phyloP scores from a whole-genome alignment of 2,888 invertebrate genomes.

The Sesamia inferens region DNA sequence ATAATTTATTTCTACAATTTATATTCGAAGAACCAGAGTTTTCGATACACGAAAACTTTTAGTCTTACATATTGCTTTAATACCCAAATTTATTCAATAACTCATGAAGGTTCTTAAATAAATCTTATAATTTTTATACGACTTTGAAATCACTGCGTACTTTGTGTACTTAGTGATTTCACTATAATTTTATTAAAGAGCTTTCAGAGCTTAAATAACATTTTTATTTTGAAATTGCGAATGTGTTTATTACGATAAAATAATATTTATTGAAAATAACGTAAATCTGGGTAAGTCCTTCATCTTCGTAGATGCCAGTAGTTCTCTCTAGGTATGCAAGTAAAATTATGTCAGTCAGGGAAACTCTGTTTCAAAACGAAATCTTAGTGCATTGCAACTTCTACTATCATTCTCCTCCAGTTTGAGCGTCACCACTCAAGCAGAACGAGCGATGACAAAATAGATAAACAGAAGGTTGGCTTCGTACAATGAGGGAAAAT shows the following conservation, averaged over 20 bases:
- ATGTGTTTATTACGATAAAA: not conserved
- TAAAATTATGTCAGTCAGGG: not conserved
- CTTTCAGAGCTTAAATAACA: constrained; percentile 7
- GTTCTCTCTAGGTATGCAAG: not conserved
- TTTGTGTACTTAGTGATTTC: constrained; percentile 13
- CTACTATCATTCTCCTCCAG: constrained; percentile 20
- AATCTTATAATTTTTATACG: constrained; percentile 22
- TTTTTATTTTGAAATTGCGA: not conserved
- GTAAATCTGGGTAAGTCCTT: not conserved
- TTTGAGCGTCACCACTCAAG: constrained; percentile 39
- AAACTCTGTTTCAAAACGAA: constrained; percentile 16
- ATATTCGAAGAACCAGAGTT: no score
- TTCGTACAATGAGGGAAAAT: not conserved
- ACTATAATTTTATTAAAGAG: constrained; percentile 16
- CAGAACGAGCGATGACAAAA: constrained; percentile 21
- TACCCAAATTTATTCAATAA: constrained; percentile 49
- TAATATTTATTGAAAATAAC: not conserved
- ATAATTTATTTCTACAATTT: constrained; percentile 32
- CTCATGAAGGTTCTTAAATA: constrained; percentile 34
- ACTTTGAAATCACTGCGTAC: not conserved
- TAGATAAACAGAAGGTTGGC: not conserved
- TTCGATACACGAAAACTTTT: no score
- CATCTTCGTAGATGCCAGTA: not conserved
- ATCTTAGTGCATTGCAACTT: constrained; percentile 44
- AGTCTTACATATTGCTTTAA: constrained; percentile 45